Percentiles rank a stretch among this genome's conserved stretches.
Evolutionary conservation across 2,113 vertebrate species (phyloP).

Genomic region (Papio anubis): DNA sequence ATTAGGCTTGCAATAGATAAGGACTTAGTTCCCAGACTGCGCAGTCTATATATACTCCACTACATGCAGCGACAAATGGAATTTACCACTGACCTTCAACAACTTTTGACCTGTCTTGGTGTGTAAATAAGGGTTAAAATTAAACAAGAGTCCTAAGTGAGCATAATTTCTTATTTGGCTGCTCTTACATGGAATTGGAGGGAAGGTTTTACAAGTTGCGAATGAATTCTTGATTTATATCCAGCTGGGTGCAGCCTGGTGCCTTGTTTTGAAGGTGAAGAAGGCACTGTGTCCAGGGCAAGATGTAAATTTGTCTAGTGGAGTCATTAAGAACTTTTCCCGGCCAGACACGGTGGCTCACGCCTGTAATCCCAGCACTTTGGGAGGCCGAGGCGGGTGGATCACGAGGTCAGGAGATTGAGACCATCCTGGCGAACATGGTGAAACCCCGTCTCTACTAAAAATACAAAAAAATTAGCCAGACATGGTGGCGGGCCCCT

Average conservation of each 20-base stretch:
- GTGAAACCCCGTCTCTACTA: too few relatives aligned
- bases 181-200: neutral
- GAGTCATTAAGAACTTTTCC: neutral
- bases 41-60: neutral
- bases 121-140: conserved; percentile 34
- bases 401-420: too few relatives aligned
- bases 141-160: neutral
- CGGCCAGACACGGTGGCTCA: too few relatives aligned
- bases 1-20: neutral
- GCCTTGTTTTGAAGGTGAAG: conserved; percentile 36
- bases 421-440: too few relatives aligned
- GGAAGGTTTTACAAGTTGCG: neutral
- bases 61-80: neutral
- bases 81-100: conserved; percentile 14
- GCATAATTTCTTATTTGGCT: neutral
- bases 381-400: too few relatives aligned
- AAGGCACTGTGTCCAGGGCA: neutral
- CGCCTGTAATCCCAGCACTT: too few relatives aligned
- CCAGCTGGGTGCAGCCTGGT: conserved; percentile 4
- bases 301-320: neutral
- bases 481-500: too few relatives aligned
- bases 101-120: neutral
- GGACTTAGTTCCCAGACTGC: neutral
- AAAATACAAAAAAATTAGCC: too few relatives aligned
- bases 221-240: conserved; percentile 46